A percentile compares a stretch with the other conserved stretches of the same genome.
Conservation (phyloP, 1,140 invertebrate genomes). For the Halictus rubicundus region DNA sequence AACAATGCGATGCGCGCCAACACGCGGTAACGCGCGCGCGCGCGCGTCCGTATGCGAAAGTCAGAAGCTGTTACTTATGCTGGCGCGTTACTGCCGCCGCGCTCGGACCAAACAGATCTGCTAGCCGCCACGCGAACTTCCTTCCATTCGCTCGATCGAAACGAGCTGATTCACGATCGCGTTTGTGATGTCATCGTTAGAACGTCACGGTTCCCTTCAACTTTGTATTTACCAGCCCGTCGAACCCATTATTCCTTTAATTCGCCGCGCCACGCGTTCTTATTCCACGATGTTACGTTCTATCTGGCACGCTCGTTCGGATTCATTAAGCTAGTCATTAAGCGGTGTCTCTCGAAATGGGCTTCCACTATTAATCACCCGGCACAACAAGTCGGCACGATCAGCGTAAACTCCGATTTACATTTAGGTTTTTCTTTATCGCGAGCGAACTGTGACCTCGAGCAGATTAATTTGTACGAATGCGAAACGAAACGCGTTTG, state of each 20-base stretch:
- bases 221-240: constrained; percentile 24
- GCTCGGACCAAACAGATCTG: constrained; percentile 3
- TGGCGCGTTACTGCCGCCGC: no score
- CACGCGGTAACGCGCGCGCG: no score
- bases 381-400: no score
- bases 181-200: constrained; percentile 1
- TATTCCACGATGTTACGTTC: no score
- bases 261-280: background rate
- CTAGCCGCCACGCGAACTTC: background rate
- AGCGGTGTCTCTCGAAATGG: no score
- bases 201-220: background rate
- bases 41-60: background rate
- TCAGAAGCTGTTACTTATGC: background rate
- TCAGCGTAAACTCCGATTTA: no score
- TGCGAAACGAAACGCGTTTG: no score
- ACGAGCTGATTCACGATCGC: constrained; percentile 24
- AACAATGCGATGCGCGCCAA: background rate
- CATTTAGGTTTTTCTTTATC: no score
- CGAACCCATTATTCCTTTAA: background rate
- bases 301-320: background rate
- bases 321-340: background rate
- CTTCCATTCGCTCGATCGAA: background rate
- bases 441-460: no score
- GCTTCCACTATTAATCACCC: no score
- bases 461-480: no score